A percentile compares a stretch with the other conserved stretches of the same genome.
phyloP scores from a whole-genome alignment of 2,888 invertebrate genomes.

The Julus scanicus region DNA sequence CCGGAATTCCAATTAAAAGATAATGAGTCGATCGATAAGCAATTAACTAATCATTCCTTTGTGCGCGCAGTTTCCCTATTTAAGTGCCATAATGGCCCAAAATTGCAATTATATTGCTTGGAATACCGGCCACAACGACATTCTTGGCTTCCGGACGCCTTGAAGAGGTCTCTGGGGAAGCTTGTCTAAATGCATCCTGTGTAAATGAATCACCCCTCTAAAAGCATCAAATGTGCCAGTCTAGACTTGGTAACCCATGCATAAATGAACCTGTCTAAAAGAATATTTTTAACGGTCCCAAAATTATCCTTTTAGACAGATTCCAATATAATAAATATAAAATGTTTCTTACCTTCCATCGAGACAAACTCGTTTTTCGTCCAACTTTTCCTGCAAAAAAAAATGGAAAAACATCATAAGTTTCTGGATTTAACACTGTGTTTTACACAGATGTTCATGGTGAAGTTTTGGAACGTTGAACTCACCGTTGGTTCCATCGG shows the following conservation, averaged over 20 bases:
- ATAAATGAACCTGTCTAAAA: too few species aligned
- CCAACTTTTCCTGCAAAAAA: conserved; percentile 62
- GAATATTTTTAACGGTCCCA: too few species aligned
- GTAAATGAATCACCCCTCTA: too few species aligned
- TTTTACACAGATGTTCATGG: too few species aligned
- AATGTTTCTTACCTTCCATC: conserved; percentile 66
- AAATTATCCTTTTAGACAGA: too few species aligned
- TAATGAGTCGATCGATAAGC: not conserved
- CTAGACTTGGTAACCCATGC: too few species aligned
- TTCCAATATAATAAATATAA: too few species aligned
- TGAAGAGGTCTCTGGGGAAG: not conserved
- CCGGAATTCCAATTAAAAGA: not conserved
- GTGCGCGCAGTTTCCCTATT: not conserved
- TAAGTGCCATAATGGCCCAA: not conserved
- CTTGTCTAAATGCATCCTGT: too few species aligned
- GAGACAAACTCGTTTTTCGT: conserved; percentile 71
- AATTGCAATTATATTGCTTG: not conserved
- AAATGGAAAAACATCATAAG: not conserved
- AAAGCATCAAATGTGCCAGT: too few species aligned
- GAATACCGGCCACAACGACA: not conserved
- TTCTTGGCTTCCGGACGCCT: not conserved
- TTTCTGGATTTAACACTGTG: too few species aligned
- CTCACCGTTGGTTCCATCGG: conserved; percentile 55
- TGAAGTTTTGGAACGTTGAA: not conserved
- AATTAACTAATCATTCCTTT: not conserved